A percentile compares a stretch with the other conserved stretches of the same genome.
Conservation (phyloP, 2,113 vertebrate genomes). For the Procavia capensis region DNA sequence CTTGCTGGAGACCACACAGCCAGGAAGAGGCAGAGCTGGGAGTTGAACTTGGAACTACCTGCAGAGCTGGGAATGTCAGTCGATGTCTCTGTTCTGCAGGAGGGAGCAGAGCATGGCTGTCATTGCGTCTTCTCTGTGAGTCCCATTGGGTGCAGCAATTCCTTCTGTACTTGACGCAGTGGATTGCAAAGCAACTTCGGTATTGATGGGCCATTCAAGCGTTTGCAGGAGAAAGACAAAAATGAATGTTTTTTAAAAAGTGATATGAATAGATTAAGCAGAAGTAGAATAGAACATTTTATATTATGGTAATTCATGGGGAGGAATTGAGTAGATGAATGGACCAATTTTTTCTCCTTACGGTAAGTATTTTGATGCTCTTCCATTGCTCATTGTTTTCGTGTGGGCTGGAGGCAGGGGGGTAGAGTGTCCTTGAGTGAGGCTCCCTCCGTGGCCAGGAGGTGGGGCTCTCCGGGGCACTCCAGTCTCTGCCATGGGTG, state of each 20-base stretch:
- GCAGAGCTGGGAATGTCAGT: not conserved
- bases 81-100: not conserved
- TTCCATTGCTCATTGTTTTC: not conserved
- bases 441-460: not conserved
- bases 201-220: constrained; percentile 47
- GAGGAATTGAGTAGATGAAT: constrained; percentile 20
- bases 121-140: not conserved
- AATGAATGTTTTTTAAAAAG: constrained; percentile 24
- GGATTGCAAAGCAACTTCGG: constrained; percentile 14
- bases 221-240: constrained; percentile 42
- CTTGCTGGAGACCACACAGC: not conserved
- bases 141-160: not conserved
- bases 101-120: not conserved
- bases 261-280: constrained; percentile 41
- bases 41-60: not conserved
- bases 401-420: not conserved
- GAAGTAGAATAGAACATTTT: constrained; percentile 40
- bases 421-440: not conserved
- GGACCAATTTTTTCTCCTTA: not conserved
- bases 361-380: not conserved
- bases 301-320: constrained; percentile 58
- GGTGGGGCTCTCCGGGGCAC: too few species aligned
- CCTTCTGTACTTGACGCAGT: constrained; percentile 24
- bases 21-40: not conserved
- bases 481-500: not conserved